Conservation (phyloP, 92 coral and sea anemone species). For the Phenganax subtilis region DNA sequence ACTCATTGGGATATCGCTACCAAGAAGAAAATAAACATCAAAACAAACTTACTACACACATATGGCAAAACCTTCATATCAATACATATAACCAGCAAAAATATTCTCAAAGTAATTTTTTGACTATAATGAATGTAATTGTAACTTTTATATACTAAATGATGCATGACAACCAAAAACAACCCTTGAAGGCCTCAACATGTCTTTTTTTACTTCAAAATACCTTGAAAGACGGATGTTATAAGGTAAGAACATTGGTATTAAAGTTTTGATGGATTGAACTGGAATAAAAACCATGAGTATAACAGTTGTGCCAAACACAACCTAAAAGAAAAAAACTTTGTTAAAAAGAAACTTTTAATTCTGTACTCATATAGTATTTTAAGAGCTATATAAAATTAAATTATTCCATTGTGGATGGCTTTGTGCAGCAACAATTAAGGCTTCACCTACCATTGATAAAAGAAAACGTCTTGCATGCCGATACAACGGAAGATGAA, state of each 20-base stretch:
- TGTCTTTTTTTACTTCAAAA: background rate
- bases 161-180: too few species aligned
- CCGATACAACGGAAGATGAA: slow-evolving; percentile 85
- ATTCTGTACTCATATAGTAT: too few species aligned
- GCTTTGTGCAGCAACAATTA: too few species aligned
- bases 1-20: slow-evolving; percentile 91
- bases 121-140: too few species aligned
- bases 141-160: too few species aligned
- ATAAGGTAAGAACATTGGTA: slow-evolving; percentile 84
- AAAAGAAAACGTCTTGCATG: slow-evolving; percentile 85
- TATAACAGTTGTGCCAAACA: slow-evolving; percentile 89
- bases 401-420: too few species aligned
- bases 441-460: slow-evolving; percentile 63
- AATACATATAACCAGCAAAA: too few species aligned
- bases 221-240: slow-evolving; percentile 92
- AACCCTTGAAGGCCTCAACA: background rate
- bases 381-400: too few species aligned
- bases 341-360: background rate
- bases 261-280: slow-evolving; percentile 68
- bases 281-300: slow-evolving; percentile 93
- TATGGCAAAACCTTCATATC: background rate
- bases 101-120: too few species aligned
- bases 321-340: slow-evolving; percentile 57
- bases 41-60: background rate
- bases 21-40: background rate